Percentiles rank a stretch among this genome's conserved stretches.
These are phyloP conservation scores for Acronicta alni DNA, from an alignment of 2,888 invertebrate genomes.

Conservation along the genomic window DNA sequence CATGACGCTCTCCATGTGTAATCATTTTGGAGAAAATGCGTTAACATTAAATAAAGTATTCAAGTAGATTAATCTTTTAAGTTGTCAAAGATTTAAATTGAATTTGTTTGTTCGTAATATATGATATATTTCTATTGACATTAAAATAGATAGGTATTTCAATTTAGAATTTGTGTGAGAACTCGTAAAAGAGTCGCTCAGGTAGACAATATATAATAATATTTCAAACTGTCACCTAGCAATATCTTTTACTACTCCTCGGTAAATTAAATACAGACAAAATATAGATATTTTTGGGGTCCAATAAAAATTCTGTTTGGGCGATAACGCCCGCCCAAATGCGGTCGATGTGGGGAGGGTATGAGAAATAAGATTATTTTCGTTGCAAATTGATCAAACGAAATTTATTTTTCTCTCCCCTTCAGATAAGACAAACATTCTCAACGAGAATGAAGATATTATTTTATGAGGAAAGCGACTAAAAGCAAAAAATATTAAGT, in stretches of 20 bases:
- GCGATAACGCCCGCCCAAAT: constrained; percentile 54
- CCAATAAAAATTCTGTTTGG: constrained; percentile 58
- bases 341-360: constrained; percentile 56
- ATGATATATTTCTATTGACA: constrained; percentile 7
- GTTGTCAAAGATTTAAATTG: constrained; percentile 25
- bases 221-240: constrained; percentile 27
- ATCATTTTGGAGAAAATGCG: constrained; percentile 44
- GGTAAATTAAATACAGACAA: constrained; percentile 55
- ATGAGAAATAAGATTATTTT: constrained; percentile 60
- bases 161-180: constrained; percentile 17
- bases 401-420: constrained; percentile 53
- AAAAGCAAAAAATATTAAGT: constrained; percentile 41
- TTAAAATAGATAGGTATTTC: constrained; percentile 1
- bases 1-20: constrained; percentile 34
- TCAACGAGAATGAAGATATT: constrained; percentile 46
- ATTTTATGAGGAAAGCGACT: constrained; percentile 42
- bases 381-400: constrained; percentile 62
- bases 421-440: constrained; percentile 52
- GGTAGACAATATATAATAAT: constrained; percentile 20
- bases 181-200: constrained; percentile 3
- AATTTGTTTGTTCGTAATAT: constrained; percentile 17
- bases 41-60: constrained; percentile 24
- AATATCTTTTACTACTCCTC: constrained; percentile 31
- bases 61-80: constrained; percentile 28
- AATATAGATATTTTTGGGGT: constrained; percentile 44